Evolutionary conservation across 2,797 vertebrate genomes (phyloP), one percentile per base, ranked within the genome.

Genomic region (Poecilia velifera): DNA sequence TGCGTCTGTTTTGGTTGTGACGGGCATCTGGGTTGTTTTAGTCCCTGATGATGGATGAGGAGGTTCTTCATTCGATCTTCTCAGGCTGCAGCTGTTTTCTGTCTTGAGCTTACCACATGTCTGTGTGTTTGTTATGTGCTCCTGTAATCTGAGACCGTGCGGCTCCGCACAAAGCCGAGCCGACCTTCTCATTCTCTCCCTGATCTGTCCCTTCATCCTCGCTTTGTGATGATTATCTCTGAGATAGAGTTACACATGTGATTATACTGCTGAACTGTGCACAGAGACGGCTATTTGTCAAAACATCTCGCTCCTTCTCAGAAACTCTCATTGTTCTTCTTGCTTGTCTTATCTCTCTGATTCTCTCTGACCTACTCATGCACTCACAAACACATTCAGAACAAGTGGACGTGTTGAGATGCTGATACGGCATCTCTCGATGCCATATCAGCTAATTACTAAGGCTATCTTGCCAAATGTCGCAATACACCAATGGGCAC

Each of bases 161-260:
- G 46, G 76, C 13, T 82, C 64, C 76, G 73, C 75, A 68, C 68
- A 45, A 81, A 87, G 76, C 80, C 77, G 28, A 73, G n/a, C 76
- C 86, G 76, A 89, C 84, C 88, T 91, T 87, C 76, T 90, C 82
- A 49, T 88, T 84, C 81, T 84, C 81, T 66, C 62, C 74, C 74
- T 82, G 80, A 87, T 86, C 72, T 86, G 53, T 77, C 59, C 36
- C 57, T 81, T 70, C 47, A 55, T 84, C 79, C 55, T 68, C 66
- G 45, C 81, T 85, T 84, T 74, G 36, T 80, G 77, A 73, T 86
- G 72, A 92, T 92, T 89, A 90, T 81, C 74, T 83, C 57, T 78
- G 75, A 90, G 86, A 80, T 92, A 83, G 73, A 87, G 79, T 94
- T 93, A 84, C 90, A 86, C 74, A 57, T 28, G n/a, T 78, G 51